phyloP scores from a whole-genome alignment of 2,888 invertebrate species.

The Rhyacophila evoluta region DNA sequence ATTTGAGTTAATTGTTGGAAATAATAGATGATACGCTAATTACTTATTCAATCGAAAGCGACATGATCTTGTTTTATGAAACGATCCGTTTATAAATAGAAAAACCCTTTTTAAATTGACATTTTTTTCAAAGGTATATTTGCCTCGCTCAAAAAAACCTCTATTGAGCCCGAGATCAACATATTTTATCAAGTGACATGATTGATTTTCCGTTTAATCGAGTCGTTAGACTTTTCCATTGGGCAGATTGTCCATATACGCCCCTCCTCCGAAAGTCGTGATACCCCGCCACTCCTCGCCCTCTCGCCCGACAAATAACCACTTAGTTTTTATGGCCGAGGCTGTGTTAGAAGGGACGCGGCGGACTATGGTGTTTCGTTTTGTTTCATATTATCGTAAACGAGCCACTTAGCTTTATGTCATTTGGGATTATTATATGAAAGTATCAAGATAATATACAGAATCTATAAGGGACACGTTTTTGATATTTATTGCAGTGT shows the following conservation, averaged over 20 bases:
- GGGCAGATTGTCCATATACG: slow-evolving; percentile 22
- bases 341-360: slow-evolving; percentile 31
- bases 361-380: slow-evolving; percentile 40
- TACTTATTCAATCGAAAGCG: too few relatives aligned
- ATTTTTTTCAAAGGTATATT: neutral
- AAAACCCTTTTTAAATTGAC: neutral
- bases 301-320: slow-evolving; percentile 41
- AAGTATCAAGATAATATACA: slow-evolving; percentile 40
- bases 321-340: slow-evolving; percentile 49
- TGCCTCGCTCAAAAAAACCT: neutral
- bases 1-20: too few relatives aligned
- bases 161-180: slow-evolving; percentile 15
- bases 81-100: neutral
- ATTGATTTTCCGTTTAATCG: slow-evolving; percentile 24
- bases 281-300: neutral
- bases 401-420: slow-evolving; percentile 46
- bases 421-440: slow-evolving; percentile 47
- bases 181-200: slow-evolving; percentile 24
- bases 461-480: slow-evolving; percentile 42
- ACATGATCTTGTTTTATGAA: neutral
- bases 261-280: slow-evolving; percentile 21
- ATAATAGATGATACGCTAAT: too few relatives aligned
- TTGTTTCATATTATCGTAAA: slow-evolving; percentile 50
- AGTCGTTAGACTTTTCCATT: slow-evolving; percentile 24
- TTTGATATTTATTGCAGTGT: slow-evolving; percentile 27